Base-by-base conservation (phyloP, 2,113 vertebrate genomes). In the Carassius carassius region DNA sequence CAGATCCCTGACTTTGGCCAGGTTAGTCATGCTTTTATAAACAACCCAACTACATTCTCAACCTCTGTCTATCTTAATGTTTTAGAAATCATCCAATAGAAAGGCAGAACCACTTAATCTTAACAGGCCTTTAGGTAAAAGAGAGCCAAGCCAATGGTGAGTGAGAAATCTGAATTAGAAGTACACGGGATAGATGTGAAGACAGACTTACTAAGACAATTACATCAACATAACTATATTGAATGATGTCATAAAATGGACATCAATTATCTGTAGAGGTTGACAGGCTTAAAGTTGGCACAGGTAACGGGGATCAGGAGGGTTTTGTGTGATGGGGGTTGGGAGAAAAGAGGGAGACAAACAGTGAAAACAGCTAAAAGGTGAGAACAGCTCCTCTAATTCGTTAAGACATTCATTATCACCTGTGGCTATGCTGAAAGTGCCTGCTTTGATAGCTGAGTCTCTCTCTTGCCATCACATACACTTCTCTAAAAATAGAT, bases 331-430 rank as follows among this genome's bases (percentile, higher is more conserved):
- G 41, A 75, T 25, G 58, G 47, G 54, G 51, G 82, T 4, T 81
- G 79, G 37, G 3, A 80, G 41, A 67, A 79, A 58, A 78, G 63
- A 76, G 37, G 41, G 7, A 58, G 16, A 74, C n/a, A 37, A 74
- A 56, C 67, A 65, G 54, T 56, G 72, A 79, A 78, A 65, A 62
- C 8, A 29, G 49, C 44, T 32, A 7, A 72, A 56, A 81, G 60
- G 86, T 84, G 86, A 76, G 72, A 87, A 84, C 83, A 81, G 37
- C 80, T 19, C 49, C 14, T 47, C 78, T 77, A 81, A 84, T 87
- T 87, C 32, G 47, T 35, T 47, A 75, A 87, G 78, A 84, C 70
- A 69, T 74, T 77, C 78, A 84, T 87, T 87, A 87, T 62, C 86
- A 87, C 86, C 35, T 58, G 78, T 65, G 35, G 62, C 70, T 51